Base-by-base conservation (phyloP, 2,888 invertebrate species). In the Brachyopa scutellaris region DNA sequence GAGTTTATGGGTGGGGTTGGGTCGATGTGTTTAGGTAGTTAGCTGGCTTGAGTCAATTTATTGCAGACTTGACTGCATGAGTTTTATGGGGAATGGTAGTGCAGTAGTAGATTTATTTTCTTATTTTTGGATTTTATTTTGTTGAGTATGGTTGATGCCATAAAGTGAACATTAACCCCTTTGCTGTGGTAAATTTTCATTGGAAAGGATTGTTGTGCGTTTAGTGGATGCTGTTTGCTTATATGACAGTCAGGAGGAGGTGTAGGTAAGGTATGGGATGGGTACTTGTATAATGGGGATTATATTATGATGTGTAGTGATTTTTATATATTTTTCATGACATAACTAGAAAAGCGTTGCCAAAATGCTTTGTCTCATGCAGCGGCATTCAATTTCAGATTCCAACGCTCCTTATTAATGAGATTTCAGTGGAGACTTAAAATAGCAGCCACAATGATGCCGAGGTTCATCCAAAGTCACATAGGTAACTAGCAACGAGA, bases 81-180 rank as follows among this genome's bases (percentile, higher is more conserved):
- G 70, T 82, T 82, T 82, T 82, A 77, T 82, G 82, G 70, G 49
- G 29, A 67, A 64, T 61, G 23, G 62, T 55, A 66, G 55, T 57
- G 64, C 70, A 76, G 69, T 49, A 42, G 77, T 82, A 33, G 77
- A 74, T 67, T 80, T 73, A 53, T 67, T 73, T 45, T 33, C n/a
- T n/a, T n/a, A n/a, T n/a, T n/a, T 55, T 66, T 29, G 13, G 26
- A 47, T 11, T 23, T 49, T n/a, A n/a, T 33, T 42, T 40, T 47
- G 51, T 61, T 19, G 42, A 33, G 47, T 40, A 19, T 23, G 19
- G 47, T 13, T 57, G 67, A 76, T 76, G 76, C 64, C 80, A 76
- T 76, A 80, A 80, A 76, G 80, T 80, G 80, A 80, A 51, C 80
- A 64, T 76, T 80, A 76, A 80, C 80, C 80, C 69, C 80, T 57